Percentiles rank a stretch among this genome's conserved stretches.
Conservation (phyloP, 2,797 vertebrate genomes). For the Leptatherina wallacei region DNA sequence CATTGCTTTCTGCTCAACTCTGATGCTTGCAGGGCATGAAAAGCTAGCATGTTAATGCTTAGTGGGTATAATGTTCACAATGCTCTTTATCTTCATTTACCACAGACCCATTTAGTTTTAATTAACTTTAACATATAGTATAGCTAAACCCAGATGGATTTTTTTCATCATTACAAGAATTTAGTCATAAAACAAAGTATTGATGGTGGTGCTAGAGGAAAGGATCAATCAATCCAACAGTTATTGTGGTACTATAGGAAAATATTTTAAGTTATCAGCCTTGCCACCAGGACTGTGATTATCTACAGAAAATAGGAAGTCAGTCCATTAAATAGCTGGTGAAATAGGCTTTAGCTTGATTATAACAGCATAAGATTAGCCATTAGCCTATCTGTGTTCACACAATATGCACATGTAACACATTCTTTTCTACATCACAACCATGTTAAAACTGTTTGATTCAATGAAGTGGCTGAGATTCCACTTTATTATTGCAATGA, state of each 20-base stretch:
- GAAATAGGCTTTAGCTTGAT: neutral
- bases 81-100: neutral
- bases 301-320: neutral
- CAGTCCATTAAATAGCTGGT: neutral
- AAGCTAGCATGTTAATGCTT: too few relatives aligned
- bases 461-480: neutral
- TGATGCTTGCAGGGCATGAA: neutral
- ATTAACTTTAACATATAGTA: neutral
- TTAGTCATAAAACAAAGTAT: conserved; percentile 1
- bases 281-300: neutral
- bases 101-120: neutral
- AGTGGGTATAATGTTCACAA: too few relatives aligned
- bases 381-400: neutral
- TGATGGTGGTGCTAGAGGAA: neutral
- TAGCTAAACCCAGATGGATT: neutral
- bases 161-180: neutral
- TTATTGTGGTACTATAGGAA: neutral
- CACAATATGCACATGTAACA: neutral
- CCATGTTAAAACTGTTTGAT: neutral
- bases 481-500: neutral
- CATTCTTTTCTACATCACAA: neutral
- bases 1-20: too few relatives aligned
- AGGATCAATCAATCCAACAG: neutral
- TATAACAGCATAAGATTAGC: neutral
- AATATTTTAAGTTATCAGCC: neutral